These are phyloP conservation scores for Phenganax subtilis DNA, from an alignment of 92 coral and sea anemone species.

Conservation along the genomic window DNA sequence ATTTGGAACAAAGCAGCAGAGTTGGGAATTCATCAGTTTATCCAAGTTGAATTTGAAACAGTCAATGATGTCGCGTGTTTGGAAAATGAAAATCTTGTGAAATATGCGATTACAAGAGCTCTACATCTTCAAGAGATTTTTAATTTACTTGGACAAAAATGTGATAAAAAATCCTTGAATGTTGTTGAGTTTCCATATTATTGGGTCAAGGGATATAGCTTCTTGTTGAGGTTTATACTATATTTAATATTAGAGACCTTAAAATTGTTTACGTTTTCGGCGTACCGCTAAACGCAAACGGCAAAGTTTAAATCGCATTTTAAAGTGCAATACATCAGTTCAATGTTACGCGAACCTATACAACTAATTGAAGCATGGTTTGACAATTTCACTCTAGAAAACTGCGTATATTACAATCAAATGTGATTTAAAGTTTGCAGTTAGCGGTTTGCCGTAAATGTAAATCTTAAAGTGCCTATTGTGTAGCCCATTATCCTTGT, in stretches of 20 bases:
- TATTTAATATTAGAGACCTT: background rate
- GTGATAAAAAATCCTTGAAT: slow-evolving; percentile 59
- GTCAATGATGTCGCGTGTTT: slow-evolving; percentile 46
- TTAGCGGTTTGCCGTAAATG: no score
- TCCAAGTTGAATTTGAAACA: slow-evolving; percentile 36
- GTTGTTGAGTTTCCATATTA: slow-evolving; percentile 45
- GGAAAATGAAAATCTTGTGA: slow-evolving; percentile 45
- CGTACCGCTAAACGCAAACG: no score
- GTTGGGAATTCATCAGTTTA: slow-evolving; percentile 28
- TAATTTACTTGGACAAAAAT: slow-evolving; percentile 40
- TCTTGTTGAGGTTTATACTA: slow-evolving; percentile 19
- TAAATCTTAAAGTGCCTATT: no score
- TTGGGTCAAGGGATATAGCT: slow-evolving; percentile 36
- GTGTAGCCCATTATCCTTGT: no score
- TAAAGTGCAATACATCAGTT: no score
- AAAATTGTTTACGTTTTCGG: no score
- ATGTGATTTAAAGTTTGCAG: no score
- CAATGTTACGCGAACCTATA: no score
- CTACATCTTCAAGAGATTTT: slow-evolving; percentile 63
- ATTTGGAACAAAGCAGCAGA: slow-evolving; percentile 28
- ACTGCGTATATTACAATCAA: no score
- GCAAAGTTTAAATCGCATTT: no score
- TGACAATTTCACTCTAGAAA: no score
- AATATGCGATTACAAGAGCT: slow-evolving; percentile 55
- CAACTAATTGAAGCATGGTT: no score